Conservation (phyloP, 2,888 invertebrate species). For the Monochamus alternatus region DNA sequence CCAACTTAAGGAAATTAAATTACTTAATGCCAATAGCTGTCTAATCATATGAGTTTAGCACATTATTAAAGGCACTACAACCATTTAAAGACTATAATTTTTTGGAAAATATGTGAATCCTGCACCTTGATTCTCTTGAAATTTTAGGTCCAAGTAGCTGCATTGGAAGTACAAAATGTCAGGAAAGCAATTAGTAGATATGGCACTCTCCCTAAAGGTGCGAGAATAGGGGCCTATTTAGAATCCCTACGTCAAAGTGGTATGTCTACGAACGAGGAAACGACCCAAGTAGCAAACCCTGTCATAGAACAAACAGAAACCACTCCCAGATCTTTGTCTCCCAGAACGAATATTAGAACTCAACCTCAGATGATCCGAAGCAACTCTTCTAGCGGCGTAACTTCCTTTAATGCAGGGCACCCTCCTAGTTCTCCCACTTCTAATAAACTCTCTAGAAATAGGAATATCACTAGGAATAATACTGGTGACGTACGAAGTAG, state of each 20-base stretch:
- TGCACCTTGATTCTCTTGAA: background rate
- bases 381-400: conserved; percentile 89
- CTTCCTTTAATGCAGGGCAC: conserved; percentile 74
- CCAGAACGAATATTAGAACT: conserved; percentile 78
- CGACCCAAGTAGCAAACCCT: conserved; percentile 57
- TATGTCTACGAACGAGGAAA: conserved; percentile 70
- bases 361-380: conserved; percentile 91
- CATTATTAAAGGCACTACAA: too few species aligned
- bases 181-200: conserved; percentile 95
- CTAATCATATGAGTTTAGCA: too few species aligned
- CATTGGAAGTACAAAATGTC: conserved; percentile 96
- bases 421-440: conserved; percentile 77
- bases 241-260: conserved; percentile 92
- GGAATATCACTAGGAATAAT: conserved; percentile 68
- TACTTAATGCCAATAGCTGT: too few species aligned
- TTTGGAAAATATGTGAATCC: too few species aligned
- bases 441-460: conserved; percentile 74
- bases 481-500: conserved; percentile 70
- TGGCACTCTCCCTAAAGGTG: conserved; percentile 97
- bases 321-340: conserved; percentile 76
- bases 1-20: too few species aligned
- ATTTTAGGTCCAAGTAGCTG: conserved; percentile 86
- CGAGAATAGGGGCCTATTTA: conserved; percentile 95
- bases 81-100: too few species aligned
- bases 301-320: conserved; percentile 67